Conservation (phyloP, 2,888 invertebrate species). For the Parnassius mnemosyne region DNA sequence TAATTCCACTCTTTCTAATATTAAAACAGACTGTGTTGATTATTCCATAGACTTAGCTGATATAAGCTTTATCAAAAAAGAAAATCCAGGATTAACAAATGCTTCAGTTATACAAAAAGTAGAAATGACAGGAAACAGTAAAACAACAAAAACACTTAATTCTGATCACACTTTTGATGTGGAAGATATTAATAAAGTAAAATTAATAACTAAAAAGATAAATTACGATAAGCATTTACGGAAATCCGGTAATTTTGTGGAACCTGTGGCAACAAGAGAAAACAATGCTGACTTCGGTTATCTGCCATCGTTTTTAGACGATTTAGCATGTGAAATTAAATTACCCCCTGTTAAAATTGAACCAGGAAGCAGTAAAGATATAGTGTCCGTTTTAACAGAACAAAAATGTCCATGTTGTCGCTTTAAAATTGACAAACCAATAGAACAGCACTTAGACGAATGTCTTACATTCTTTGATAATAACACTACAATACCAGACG, state of each 20-base stretch:
- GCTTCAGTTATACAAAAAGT: not conserved
- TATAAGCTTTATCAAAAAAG: constrained; percentile 4
- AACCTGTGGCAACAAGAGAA: constrained; percentile 28
- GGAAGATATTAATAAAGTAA: constrained; percentile 32
- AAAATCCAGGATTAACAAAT: not conserved
- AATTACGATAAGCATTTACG: constrained; percentile 31
- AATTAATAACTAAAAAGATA: constrained; percentile 32
- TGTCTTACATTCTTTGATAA: constrained; percentile 71
- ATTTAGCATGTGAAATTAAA: constrained; percentile 28
- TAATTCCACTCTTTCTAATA: constrained; percentile 1
- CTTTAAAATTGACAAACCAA: constrained; percentile 45
- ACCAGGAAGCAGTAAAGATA: constrained; percentile 37
- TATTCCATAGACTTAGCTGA: constrained; percentile 2
- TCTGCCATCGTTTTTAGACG: constrained; percentile 32
- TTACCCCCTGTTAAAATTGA: constrained; percentile 39
- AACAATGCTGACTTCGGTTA: constrained; percentile 27
- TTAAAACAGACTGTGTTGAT: constrained; percentile 13
- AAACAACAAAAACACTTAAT: not conserved
- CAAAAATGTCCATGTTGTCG: constrained; percentile 72
- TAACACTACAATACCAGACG: constrained; percentile 63
- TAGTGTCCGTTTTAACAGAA: constrained; percentile 25
- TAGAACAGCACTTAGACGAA: constrained; percentile 73
- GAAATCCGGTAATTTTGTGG: constrained; percentile 31
- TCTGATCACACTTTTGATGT: not conserved
- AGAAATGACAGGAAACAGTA: not conserved